Percentiles rank a stretch among this genome's conserved stretches.
These are phyloP conservation scores for Antechinus flavipes DNA, from an alignment of 2,113 vertebrate genomes.

Conservation along the genomic window DNA sequence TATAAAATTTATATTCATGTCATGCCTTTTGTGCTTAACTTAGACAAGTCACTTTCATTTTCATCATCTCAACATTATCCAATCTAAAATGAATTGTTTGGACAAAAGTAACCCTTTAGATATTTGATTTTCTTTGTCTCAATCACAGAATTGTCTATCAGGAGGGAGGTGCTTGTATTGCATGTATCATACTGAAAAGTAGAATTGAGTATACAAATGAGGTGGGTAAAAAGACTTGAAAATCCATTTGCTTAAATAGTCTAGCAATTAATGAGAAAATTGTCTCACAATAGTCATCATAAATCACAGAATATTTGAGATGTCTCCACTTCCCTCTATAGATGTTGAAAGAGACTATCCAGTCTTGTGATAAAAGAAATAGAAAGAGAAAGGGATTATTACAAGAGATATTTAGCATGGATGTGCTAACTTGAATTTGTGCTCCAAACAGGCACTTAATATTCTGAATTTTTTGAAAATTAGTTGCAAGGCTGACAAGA, in stretches of 20 bases:
- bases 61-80: background rate
- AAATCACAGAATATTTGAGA: background rate
- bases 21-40: too few species aligned
- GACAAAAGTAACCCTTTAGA: too few species aligned
- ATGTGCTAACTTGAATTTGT: background rate
- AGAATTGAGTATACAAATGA: background rate
- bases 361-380: background rate
- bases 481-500: background rate
- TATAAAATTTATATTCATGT: too few species aligned
- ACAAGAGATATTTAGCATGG: background rate
- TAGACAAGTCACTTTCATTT: too few species aligned
- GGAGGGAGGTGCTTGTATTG: background rate
- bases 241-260: background rate
- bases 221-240: conserved; percentile 1
- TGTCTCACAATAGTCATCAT: background rate
- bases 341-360: background rate
- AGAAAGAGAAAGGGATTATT: background rate
- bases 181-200: background rate
- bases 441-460: background rate
- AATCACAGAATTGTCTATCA: too few species aligned
- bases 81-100: too few species aligned
- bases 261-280: too few species aligned
- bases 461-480: background rate
- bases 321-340: background rate
- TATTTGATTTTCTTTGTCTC: too few species aligned